Conservation (phyloP, 2,797 vertebrate species). For the Alouatta caraya region DNA sequence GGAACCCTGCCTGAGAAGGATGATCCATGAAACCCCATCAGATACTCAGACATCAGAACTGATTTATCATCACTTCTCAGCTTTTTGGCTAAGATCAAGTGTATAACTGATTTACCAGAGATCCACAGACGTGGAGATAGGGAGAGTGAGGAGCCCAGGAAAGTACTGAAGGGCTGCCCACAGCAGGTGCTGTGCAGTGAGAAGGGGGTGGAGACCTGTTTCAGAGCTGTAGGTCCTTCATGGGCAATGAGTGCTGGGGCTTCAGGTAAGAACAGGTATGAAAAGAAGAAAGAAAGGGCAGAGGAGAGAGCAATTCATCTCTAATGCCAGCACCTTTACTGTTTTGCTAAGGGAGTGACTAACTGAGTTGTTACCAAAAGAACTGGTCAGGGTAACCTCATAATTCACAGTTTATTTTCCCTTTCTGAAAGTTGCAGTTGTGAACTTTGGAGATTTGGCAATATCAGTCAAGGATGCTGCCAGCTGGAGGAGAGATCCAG, state of each 20-base stretch:
- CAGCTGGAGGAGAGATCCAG: constrained; percentile 66
- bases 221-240: not conserved
- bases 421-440: constrained; percentile 72
- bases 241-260: not conserved
- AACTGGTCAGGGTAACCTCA: constrained; percentile 79
- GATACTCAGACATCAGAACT: not conserved
- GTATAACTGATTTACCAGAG: not conserved
- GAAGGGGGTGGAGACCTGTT: fast-evolving
- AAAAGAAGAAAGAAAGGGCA: not conserved
- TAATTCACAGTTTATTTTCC: constrained; percentile 80
- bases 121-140: not conserved
- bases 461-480: constrained; percentile 41
- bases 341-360: not conserved
- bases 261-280: not conserved
- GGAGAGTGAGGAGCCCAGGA: not conserved
- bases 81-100: not conserved
- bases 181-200: fast-evolving
- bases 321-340: not conserved
- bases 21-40: not conserved
- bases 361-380: constrained; percentile 39
- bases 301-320: not conserved
- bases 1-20: not conserved
- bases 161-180: not conserved
- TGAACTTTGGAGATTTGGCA: constrained; percentile 78
- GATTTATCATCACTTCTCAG: not conserved